These are phyloP conservation scores for Stenichneumon culpator DNA, from an alignment of 2,888 invertebrate species.

Conservation along the genomic window DNA sequence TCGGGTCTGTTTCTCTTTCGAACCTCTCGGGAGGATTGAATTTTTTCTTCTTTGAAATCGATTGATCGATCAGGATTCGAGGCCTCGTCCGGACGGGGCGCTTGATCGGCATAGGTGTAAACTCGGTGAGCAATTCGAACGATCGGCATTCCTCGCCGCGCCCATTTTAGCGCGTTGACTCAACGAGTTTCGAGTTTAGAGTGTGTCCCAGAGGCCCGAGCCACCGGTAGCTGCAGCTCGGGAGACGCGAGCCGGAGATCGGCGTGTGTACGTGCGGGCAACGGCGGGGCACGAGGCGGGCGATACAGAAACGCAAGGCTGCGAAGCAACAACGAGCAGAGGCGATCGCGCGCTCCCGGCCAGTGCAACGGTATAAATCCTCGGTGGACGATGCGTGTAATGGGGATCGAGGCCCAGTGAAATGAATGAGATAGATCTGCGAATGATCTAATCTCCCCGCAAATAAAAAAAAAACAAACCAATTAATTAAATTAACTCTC, in stretches of 20 bases:
- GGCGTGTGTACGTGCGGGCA: constrained; percentile 24
- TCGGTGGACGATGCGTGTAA: constrained; percentile 72
- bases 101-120: constrained; percentile 49
- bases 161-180: constrained; percentile 82
- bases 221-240: constrained; percentile 55
- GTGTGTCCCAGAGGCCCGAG: constrained; percentile 68
- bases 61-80: background rate
- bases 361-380: constrained; percentile 69
- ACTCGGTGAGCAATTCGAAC: constrained; percentile 72
- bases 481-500: background rate
- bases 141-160: constrained; percentile 83
- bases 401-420: constrained; percentile 71
- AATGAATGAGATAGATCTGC: constrained; percentile 46
- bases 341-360: constrained; percentile 64
- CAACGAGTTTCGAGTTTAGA: constrained; percentile 79
- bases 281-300: constrained; percentile 6
- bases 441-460: constrained; percentile 9
- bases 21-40: background rate
- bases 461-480: background rate
- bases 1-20: background rate
- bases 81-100: background rate
- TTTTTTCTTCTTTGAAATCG: background rate
- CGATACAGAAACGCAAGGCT: constrained; percentile 11
- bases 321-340: constrained; percentile 21
- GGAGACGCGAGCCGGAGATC: constrained; percentile 40